Evolutionary conservation across 2,797 vertebrate species (phyloP).

Genomic region (Hydrophis major): DNA sequence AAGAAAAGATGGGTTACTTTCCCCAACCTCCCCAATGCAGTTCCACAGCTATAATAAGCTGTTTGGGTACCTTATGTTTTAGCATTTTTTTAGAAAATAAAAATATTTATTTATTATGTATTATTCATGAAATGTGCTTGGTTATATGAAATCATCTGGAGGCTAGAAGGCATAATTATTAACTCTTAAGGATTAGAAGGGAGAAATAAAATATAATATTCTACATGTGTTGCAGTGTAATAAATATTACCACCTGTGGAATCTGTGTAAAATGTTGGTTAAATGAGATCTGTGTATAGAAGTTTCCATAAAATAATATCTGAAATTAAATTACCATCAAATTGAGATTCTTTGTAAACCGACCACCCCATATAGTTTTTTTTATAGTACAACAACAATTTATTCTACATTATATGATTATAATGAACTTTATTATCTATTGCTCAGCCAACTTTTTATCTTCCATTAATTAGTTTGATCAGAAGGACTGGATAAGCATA

Average conservation of each 20-base stretch:
- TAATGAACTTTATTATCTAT: neutral
- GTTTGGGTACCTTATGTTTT: conserved; percentile 31
- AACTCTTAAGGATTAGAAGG: conserved; percentile 1
- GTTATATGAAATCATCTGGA: neutral
- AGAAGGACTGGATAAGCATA: neutral
- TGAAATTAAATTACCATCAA: neutral
- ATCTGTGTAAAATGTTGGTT: neutral
- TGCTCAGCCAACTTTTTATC: neutral
- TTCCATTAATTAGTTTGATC: neutral
- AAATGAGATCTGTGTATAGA: neutral
- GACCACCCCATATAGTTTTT: conserved; percentile 24
- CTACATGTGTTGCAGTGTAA: neutral
- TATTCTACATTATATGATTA: neutral
- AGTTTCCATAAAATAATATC: neutral
- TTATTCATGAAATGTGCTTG: neutral
- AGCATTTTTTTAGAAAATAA: conserved; percentile 8
- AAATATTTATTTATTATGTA: neutral
- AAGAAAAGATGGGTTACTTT: neutral
- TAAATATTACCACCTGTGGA: neutral
- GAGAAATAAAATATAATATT: neutral
- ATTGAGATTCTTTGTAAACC: neutral
- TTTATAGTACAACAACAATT: conserved; percentile 4
- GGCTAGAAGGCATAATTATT: neutral
- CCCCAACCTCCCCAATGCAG: neutral
- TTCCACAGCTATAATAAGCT: neutral